Conservation (phyloP, 2,888 invertebrate species). For the Hirtodrosophila cameraria region DNA sequence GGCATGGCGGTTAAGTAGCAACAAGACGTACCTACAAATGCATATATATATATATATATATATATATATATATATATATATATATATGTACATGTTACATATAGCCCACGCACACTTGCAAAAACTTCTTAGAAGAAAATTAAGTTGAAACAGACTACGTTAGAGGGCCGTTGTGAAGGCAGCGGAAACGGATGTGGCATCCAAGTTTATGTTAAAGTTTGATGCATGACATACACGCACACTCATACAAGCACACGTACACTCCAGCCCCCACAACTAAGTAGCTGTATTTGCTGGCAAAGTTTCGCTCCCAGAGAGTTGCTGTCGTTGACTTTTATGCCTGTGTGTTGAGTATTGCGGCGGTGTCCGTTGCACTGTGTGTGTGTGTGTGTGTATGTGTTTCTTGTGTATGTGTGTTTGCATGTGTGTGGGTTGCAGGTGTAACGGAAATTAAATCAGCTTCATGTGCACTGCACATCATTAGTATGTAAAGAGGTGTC, state of each 20-base stretch:
- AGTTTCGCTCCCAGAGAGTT: conserved; percentile 48
- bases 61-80: conserved; percentile 6
- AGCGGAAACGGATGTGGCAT: conserved; percentile 75
- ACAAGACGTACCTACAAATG: conserved; percentile 31
- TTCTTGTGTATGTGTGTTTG: no score
- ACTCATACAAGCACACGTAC: conserved; percentile 16
- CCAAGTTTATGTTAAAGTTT: conserved; percentile 78
- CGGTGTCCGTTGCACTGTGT: conserved; percentile 59
- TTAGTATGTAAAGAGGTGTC: conserved; percentile 66
- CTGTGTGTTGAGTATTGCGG: conserved; percentile 60
- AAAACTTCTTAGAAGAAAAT: conserved; percentile 66
- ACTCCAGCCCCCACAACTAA: conserved; percentile 26
- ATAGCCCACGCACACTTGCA: conserved; percentile 14
- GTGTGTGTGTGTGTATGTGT: conserved; percentile 3
- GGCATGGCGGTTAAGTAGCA: conserved; percentile 55
- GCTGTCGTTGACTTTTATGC: conserved; percentile 70
- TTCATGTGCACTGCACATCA: conserved; percentile 73
- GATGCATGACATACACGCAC: conserved; percentile 65
- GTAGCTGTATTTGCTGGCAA: conserved; percentile 59
- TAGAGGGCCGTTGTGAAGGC: conserved; percentile 42
- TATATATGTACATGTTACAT: no score
- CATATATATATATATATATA: conserved; percentile 7
- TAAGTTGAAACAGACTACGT: conserved; percentile 62
- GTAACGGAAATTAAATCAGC: conserved; percentile 75
- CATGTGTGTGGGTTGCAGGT: conserved; percentile 44